These are phyloP conservation scores for Caenorhabditis sp. DNA, from an alignment of 2,888 invertebrate genomes.

Conservation along the genomic window DNA sequence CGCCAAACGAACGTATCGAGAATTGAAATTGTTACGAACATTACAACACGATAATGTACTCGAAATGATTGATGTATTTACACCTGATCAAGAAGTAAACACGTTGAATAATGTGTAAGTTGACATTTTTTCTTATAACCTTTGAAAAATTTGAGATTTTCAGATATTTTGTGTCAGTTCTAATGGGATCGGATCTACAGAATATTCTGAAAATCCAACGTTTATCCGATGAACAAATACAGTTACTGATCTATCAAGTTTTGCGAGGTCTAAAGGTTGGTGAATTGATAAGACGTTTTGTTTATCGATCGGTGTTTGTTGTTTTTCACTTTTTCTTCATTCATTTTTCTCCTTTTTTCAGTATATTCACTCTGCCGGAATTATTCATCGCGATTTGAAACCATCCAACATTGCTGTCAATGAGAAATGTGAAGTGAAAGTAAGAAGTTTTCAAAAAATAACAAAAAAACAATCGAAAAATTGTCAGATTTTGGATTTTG, in stretches of 20 bases:
- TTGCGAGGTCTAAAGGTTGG: constrained; percentile 85
- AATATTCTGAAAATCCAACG: constrained; percentile 96
- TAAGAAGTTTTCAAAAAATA: constrained; percentile 44
- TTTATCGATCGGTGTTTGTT: not conserved
- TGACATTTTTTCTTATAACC: no score
- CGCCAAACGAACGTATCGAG: constrained; percentile 89
- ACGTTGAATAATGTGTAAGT: constrained; percentile 65
- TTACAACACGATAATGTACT: constrained; percentile 99
- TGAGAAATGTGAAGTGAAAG: constrained; percentile 94
- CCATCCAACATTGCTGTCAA: constrained; percentile 99
- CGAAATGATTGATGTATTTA: constrained; percentile 66
- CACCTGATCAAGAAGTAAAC: constrained; percentile 55
- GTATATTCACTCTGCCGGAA: constrained; percentile 96
- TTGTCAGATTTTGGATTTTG: constrained; percentile 75
- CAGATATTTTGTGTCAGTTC: constrained; percentile 90
- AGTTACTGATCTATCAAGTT: constrained; percentile 97
- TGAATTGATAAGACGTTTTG: not conserved
- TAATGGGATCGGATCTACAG: constrained; percentile 98
- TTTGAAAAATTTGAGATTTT: constrained; percentile 24
- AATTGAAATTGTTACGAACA: constrained; percentile 91
- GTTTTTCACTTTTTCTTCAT: not conserved
- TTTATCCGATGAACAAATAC: constrained; percentile 96
- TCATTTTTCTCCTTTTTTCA: constrained; percentile 55
- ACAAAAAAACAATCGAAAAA: not conserved
- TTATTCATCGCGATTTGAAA: constrained; percentile 96